A percentile compares a stretch with the other conserved stretches of the same genome.
phyloP scores from a whole-genome alignment of 2,888 invertebrate genomes.

The Agrilus cyanescens region DNA sequence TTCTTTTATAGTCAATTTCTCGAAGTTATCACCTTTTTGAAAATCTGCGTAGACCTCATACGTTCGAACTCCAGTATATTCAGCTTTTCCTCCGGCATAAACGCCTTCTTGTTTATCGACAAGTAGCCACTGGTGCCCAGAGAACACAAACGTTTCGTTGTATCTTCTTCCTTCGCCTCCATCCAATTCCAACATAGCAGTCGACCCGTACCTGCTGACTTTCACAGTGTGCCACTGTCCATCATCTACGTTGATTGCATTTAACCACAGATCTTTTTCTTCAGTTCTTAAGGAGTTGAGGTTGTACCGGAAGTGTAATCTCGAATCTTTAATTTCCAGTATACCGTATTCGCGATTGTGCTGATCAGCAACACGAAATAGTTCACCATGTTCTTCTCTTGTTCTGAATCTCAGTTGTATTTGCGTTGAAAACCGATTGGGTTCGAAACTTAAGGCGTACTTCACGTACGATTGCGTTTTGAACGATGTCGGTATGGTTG shows the following conservation, averaged over 20 bases:
- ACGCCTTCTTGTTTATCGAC: constrained; percentile 93
- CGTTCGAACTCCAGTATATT: constrained; percentile 85
- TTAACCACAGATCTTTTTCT: constrained; percentile 81
- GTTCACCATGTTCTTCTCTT: constrained; percentile 82
- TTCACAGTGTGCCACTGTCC: constrained; percentile 95
- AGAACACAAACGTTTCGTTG: constrained; percentile 84
- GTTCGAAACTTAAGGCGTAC: constrained; percentile 88
- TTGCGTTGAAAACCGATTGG: constrained; percentile 83
- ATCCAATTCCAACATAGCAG: constrained; percentile 84
- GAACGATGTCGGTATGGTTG: constrained; percentile 84
- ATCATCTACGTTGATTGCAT: constrained; percentile 82
- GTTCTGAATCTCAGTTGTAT: constrained; percentile 90
- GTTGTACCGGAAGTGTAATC: constrained; percentile 84
- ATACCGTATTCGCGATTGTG: constrained; percentile 91
- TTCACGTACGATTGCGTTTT: constrained; percentile 93
- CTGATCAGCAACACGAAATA: constrained; percentile 88
- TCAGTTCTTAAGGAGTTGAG: constrained; percentile 83
- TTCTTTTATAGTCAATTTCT: neutral
- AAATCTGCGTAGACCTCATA: constrained; percentile 92
- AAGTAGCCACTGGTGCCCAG: constrained; percentile 82
- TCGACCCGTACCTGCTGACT: constrained; percentile 83
- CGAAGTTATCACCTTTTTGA: constrained; percentile 59
- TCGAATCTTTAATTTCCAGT: constrained; percentile 78
- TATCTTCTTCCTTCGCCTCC: constrained; percentile 90
- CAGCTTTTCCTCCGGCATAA: constrained; percentile 91